Evolutionary conservation across 2,113 vertebrate genomes (phyloP).

Genomic region (Heloderma charlesbogerti): DNA sequence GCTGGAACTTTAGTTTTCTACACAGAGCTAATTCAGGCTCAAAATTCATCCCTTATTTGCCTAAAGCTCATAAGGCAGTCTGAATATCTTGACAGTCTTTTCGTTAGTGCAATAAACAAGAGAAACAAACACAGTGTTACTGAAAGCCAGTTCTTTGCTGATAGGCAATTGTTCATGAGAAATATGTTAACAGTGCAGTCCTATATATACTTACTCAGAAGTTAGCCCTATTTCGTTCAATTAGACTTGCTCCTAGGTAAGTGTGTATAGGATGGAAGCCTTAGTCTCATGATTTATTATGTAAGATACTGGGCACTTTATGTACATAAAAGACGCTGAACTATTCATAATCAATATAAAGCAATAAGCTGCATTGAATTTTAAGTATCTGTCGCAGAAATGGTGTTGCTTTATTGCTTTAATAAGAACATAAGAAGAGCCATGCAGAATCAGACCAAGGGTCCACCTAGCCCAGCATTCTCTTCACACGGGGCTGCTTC

Average conservation of each 20-base stretch:
- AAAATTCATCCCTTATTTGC: background rate
- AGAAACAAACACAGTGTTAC: background rate
- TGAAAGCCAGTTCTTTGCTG: background rate
- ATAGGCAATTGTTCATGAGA: background rate
- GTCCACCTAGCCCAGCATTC: no score
- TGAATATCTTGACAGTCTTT: background rate
- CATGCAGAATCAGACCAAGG: no score
- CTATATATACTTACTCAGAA: background rate
- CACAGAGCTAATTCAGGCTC: background rate
- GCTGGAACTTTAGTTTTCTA: background rate
- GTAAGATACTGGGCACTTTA: background rate
- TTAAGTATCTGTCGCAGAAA: background rate
- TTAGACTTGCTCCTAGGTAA: background rate
- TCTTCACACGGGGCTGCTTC: no score
- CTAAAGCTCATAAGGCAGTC: background rate
- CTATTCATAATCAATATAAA: background rate
- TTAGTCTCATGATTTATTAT: background rate
- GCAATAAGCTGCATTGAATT: background rate
- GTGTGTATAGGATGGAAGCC: background rate
- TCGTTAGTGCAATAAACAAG: background rate
- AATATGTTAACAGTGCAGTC: background rate
- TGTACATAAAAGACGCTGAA: background rate
- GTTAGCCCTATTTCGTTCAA: no score
- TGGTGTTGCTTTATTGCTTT: background rate
- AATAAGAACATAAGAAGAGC: no score